Evolutionary conservation across 2,113 vertebrate genomes (phyloP).

Genomic region (Mormyrus lacerda): DNA sequence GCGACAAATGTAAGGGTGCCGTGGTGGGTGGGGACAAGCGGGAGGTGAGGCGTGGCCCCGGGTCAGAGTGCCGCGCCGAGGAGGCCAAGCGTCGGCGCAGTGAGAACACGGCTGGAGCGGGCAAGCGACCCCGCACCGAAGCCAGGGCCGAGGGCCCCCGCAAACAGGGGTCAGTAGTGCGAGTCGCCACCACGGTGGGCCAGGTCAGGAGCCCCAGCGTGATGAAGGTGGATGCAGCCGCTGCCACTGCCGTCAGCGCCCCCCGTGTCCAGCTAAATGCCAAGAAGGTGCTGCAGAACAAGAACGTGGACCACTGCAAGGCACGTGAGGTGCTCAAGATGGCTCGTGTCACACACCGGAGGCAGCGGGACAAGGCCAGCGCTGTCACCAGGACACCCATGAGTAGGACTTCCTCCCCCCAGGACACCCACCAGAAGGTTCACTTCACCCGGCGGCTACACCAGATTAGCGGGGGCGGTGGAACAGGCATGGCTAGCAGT

Average conservation of each 20-base stretch:
- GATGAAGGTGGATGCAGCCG: slow-evolving; percentile 63
- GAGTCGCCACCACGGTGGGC: slow-evolving; percentile 60
- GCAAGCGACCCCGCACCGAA: slow-evolving; percentile 84
- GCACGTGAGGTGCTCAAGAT: slow-evolving; percentile 82
- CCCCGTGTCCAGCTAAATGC: slow-evolving; percentile 74
- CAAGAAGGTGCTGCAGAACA: slow-evolving; percentile 85
- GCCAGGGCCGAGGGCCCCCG: slow-evolving; percentile 73
- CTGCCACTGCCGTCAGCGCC: slow-evolving; percentile 50
- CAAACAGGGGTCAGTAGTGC: slow-evolving; percentile 69
- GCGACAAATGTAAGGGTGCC: slow-evolving; percentile 91
- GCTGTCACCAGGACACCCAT: slow-evolving; percentile 29
- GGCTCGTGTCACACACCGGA: slow-evolving; percentile 77
- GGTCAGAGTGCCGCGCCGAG: slow-evolving; percentile 73
- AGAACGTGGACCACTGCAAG: slow-evolving; percentile 81
- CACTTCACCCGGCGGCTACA: slow-evolving; percentile 90
- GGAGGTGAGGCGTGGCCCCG: slow-evolving; percentile 69
- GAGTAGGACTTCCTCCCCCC: slow-evolving; percentile 60
- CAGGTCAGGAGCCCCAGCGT: slow-evolving; percentile 65
- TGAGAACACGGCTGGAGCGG: slow-evolving; percentile 69
- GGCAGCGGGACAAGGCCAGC: slow-evolving; percentile 50
- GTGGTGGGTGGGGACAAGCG: slow-evolving; percentile 74
- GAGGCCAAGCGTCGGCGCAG: slow-evolving; percentile 75
- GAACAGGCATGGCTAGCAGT: slow-evolving; percentile 18
- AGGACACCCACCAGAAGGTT: slow-evolving; percentile 79
- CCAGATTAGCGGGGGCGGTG: slow-evolving; percentile 69